A percentile compares a stretch with the other conserved stretches of the same genome.
These are phyloP conservation scores for Hybognathus amarus DNA, from an alignment of 2,797 vertebrate species.

Conservation along the genomic window DNA sequence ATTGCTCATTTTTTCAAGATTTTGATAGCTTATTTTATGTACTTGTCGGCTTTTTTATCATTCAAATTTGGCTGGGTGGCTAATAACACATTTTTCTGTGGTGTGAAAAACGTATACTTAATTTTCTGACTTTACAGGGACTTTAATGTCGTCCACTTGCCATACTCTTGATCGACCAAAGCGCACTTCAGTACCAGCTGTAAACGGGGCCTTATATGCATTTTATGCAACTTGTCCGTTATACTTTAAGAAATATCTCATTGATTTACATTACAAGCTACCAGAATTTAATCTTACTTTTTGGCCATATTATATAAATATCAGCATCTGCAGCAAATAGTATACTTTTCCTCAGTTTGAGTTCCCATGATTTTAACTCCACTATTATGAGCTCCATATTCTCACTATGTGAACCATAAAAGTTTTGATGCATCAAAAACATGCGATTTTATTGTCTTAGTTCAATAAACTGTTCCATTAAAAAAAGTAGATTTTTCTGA, in stretches of 20 bases:
- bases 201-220: too few species aligned
- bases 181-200: background rate
- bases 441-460: too few species aligned
- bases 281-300: background rate
- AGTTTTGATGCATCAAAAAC: too few species aligned
- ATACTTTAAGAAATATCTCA: too few species aligned
- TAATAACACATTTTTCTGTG: too few species aligned
- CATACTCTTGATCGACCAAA: background rate
- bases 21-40: too few species aligned
- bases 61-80: too few species aligned
- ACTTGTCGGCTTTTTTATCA: too few species aligned
- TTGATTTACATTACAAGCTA: background rate
- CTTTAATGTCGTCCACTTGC: background rate
- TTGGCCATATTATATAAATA: background rate
- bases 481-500: background rate
- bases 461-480: background rate
- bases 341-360: background rate
- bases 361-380: background rate
- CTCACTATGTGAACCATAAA: background rate
- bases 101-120: too few species aligned
- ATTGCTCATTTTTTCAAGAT: too few species aligned
- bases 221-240: background rate
- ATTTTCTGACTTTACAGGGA: too few species aligned
- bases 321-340: background rate
- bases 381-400: background rate